Evolutionary conservation across 1,140 invertebrate species (phyloP).

Genomic region (Cepaea nemoralis): DNA sequence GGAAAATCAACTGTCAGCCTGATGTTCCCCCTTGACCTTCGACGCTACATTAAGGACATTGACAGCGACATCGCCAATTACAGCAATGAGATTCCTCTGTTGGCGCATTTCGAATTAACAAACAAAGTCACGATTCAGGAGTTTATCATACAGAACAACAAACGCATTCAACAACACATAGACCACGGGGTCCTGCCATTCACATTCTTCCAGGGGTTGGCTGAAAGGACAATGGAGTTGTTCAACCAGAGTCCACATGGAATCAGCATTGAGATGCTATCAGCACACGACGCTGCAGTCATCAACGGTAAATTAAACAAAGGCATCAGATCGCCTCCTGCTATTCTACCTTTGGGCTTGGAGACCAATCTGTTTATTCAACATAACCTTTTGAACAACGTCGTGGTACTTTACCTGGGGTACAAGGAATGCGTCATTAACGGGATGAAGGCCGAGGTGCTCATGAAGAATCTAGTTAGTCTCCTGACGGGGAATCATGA

Average conservation of each 20-base stretch:
- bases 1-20: slow-evolving; percentile 35
- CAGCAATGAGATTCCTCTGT: slow-evolving; percentile 43
- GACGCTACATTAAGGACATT: slow-evolving; percentile 28
- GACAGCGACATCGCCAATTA: slow-evolving; percentile 32
- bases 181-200: slow-evolving; percentile 44
- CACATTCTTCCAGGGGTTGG: slow-evolving; percentile 38
- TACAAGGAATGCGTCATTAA: slow-evolving; percentile 35
- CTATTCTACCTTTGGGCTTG: slow-evolving; percentile 19
- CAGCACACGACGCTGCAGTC: neutral
- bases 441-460: neutral
- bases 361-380: slow-evolving; percentile 42
- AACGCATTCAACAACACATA: slow-evolving; percentile 40
- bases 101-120: slow-evolving; percentile 26
- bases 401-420: slow-evolving; percentile 29
- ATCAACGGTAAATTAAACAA: neutral
- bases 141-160: slow-evolving; percentile 40
- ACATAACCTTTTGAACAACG: slow-evolving; percentile 20
- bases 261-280: slow-evolving; percentile 37
- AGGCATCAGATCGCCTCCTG: neutral
- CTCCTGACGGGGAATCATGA: slow-evolving; percentile 28
- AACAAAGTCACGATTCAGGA: slow-evolving; percentile 30
- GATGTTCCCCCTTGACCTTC: slow-evolving; percentile 40
- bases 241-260: slow-evolving; percentile 36
- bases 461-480: slow-evolving; percentile 22
- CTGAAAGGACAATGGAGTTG: slow-evolving; percentile 37